These are phyloP conservation scores for Penaeus indicus DNA, from an alignment of 1,140 invertebrate species.

Conservation along the genomic window DNA sequence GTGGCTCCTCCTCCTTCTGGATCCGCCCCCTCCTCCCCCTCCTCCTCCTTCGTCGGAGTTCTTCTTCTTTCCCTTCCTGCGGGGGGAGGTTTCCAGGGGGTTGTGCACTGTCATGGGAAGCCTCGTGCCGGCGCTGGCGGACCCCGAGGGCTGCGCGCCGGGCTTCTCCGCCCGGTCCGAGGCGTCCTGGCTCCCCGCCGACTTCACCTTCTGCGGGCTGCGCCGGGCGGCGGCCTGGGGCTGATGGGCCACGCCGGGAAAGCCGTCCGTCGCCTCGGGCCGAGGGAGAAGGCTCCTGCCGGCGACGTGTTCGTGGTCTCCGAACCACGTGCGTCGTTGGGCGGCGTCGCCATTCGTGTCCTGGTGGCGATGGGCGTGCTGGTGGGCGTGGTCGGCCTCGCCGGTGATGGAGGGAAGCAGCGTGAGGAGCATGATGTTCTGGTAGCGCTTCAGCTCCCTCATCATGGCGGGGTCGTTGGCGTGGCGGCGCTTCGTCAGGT, in stretches of 20 bases:
- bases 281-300: conserved; percentile 24
- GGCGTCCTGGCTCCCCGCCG: conserved; percentile 27
- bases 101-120: conserved; percentile 48
- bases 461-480: conserved; percentile 65
- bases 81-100: conserved; percentile 46
- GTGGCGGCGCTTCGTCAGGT: conserved; percentile 43
- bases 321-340: conserved; percentile 31
- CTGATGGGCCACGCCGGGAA: conserved; percentile 27
- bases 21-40: background rate
- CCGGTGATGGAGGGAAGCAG: conserved; percentile 58
- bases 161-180: conserved; percentile 12
- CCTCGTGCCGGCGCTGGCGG: conserved; percentile 51
- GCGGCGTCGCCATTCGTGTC: background rate
- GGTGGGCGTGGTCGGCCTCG: conserved; percentile 2
- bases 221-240: background rate
- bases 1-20: background rate
- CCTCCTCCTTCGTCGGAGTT: background rate
- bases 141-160: conserved; percentile 26
- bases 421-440: conserved; percentile 59
- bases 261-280: conserved; percentile 48
- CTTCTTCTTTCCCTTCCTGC: conserved; percentile 32
- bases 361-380: background rate
- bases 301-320: background rate
- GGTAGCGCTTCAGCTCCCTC: conserved; percentile 59
- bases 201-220: conserved; percentile 27